Conservation (phyloP, 2,113 vertebrate species). For the Acrocephalus arundinaceus region DNA sequence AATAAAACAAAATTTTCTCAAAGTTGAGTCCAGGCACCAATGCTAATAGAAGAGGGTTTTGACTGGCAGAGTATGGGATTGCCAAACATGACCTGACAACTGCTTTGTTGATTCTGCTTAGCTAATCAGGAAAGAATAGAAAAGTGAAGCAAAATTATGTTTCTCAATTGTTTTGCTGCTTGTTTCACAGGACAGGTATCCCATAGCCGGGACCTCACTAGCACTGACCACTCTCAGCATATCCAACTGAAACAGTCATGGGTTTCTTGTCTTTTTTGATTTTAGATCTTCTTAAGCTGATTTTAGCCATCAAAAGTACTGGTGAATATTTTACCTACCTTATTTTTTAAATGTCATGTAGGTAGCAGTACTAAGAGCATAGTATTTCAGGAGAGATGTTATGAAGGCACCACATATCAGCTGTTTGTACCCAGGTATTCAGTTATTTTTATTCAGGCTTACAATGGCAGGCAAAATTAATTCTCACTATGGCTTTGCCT, state of each 20-base stretch:
- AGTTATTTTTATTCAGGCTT: background rate
- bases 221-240: background rate
- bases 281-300: background rate
- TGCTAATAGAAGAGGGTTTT: background rate
- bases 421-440: background rate
- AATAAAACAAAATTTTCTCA: background rate
- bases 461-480: constrained; percentile 34
- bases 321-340: background rate
- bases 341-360: background rate
- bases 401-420: background rate
- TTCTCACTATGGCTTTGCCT: background rate
- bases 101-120: background rate
- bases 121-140: background rate
- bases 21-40: background rate
- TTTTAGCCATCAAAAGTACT: background rate
- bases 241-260: background rate
- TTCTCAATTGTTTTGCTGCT: background rate
- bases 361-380: background rate
- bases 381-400: background rate
- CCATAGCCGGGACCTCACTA: background rate
- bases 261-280: background rate
- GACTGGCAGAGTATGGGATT: background rate
- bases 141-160: background rate
- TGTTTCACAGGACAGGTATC: background rate
- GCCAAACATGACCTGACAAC: background rate